Percentiles rank a stretch among this genome's conserved stretches.
Conservation (phyloP, 53 echinoderm and acorn worm species). For the Holothuria scabra region DNA sequence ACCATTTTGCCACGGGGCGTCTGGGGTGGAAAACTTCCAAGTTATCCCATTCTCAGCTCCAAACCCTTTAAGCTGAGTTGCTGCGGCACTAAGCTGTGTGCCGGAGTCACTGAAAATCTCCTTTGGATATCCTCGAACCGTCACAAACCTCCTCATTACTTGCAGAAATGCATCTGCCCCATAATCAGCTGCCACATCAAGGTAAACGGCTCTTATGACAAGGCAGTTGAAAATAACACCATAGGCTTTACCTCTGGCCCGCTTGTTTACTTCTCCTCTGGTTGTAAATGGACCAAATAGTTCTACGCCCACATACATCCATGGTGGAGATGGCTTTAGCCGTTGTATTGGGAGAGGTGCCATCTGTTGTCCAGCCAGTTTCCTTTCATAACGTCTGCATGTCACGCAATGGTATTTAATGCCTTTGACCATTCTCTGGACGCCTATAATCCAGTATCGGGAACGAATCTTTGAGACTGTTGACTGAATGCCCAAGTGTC, state of each 20-base stretch:
- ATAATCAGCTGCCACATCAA: slow-evolving; percentile 55
- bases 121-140: slow-evolving; percentile 54
- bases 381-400: slow-evolving; percentile 8
- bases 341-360: not conserved
- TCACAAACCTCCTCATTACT: slow-evolving; percentile 54
- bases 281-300: slow-evolving; percentile 56
- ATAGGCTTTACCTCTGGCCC: slow-evolving; percentile 40
- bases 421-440: slow-evolving; percentile 15
- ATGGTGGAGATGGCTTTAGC: slow-evolving; percentile 63
- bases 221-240: too few species aligned
- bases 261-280: slow-evolving; percentile 56
- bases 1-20: slow-evolving; percentile 48
- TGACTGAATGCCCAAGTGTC: slow-evolving; percentile 36
- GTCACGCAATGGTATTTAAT: slow-evolving; percentile 2
- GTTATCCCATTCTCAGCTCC: slow-evolving; percentile 36
- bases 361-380: slow-evolving; percentile 13
- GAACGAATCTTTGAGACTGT: slow-evolving; percentile 54
- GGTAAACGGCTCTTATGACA: slow-evolving; percentile 50
- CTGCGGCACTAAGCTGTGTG: slow-evolving; percentile 51
- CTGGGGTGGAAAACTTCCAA: slow-evolving; percentile 48
- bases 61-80: slow-evolving; percentile 36
- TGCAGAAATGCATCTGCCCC: slow-evolving; percentile 48
- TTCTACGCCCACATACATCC: slow-evolving; percentile 54
- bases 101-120: slow-evolving; percentile 60
- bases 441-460: slow-evolving; percentile 39